phyloP scores from a whole-genome alignment of 2,113 vertebrate species.

The Oplegnathus fasciatus region DNA sequence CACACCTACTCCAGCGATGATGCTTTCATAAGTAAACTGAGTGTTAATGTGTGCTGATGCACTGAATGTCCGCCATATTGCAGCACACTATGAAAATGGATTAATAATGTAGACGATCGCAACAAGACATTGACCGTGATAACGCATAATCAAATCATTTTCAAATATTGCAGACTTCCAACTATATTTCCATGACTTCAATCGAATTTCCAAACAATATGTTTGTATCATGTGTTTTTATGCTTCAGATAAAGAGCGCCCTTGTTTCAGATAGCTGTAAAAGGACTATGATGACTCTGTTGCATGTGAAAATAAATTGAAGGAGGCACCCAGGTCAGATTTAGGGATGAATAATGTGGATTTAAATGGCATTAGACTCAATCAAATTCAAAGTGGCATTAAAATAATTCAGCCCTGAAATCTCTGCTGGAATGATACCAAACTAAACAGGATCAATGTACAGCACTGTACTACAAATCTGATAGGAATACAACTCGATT shows the following conservation, averaged over 20 bases:
- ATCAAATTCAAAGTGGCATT: neutral
- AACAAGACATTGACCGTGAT: fast-evolving
- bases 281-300: neutral
- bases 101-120: neutral
- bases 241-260: conserved; percentile 10
- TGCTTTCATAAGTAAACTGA: neutral
- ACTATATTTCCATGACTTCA: conserved; percentile 16
- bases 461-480: neutral
- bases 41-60: neutral
- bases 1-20: neutral
- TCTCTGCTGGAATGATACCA: neutral
- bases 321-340: neutral
- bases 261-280: conserved; percentile 20
- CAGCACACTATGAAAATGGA: no score
- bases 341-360: conserved; percentile 6
- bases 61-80: neutral
- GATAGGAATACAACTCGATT: conserved; percentile 6
- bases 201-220: conserved; percentile 42
- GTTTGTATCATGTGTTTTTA: conserved; percentile 16
- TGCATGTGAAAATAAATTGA: neutral
- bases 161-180: neutral
- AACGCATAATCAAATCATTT: neutral
- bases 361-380: conserved; percentile 11
- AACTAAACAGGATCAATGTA: conserved; percentile 7
- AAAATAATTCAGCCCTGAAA: conserved; percentile 1